Evolutionary conservation across 2,888 invertebrate species (phyloP).

Genomic region (Polyommatus iphigenia): DNA sequence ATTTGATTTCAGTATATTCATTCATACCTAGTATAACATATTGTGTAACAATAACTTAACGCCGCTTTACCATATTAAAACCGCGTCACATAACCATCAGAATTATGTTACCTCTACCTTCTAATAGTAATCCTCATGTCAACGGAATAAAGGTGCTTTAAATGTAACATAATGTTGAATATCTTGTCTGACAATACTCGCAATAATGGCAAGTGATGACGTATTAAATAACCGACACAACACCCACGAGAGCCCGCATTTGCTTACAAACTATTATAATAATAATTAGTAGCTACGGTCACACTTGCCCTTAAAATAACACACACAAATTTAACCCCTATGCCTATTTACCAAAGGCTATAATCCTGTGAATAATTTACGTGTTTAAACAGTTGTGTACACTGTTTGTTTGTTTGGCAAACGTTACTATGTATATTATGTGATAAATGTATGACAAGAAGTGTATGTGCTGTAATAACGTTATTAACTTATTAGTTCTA

Average conservation of each 20-base stretch:
- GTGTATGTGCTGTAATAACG: not conserved
- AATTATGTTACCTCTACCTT: no score
- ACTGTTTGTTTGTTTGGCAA: constrained; percentile 8
- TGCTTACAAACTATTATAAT: constrained; percentile 15
- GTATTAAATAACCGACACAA: constrained; percentile 3
- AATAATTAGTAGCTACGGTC: not conserved
- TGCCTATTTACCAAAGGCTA: not conserved
- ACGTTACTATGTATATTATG: not conserved
- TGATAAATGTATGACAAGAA: not conserved
- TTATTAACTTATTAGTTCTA: constrained; percentile 1
- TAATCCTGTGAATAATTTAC: not conserved
- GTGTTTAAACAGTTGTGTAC: not conserved
- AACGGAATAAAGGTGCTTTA: not conserved
- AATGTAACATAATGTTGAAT: not conserved
- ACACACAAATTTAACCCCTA: not conserved
- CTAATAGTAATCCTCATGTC: not conserved
- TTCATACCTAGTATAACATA: no score
- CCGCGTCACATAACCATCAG: no score
- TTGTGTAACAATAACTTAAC: no score
- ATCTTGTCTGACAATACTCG: not conserved
- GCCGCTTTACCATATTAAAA: no score
- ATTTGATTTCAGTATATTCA: no score
- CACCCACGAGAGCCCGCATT: constrained; percentile 1
- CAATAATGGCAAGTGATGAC: not conserved
- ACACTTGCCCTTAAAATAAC: not conserved